Percentiles rank a stretch among this genome's conserved stretches.
Conservation (phyloP, 1,140 invertebrate species). For the Danaus melanippus region DNA sequence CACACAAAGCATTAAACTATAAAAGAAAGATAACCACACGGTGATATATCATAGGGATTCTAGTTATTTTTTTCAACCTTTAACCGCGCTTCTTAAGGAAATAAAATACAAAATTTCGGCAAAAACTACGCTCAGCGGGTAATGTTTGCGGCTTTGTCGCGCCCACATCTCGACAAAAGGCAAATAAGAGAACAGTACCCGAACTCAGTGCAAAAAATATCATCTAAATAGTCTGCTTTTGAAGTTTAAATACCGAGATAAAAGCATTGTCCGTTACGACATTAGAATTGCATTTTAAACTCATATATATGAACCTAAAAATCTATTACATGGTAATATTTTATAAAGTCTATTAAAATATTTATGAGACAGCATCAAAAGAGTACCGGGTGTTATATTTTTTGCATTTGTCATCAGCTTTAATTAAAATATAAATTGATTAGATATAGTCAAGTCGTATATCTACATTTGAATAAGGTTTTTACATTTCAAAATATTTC, state of each 20-base stretch:
- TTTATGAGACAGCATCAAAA: too few relatives aligned
- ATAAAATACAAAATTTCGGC: constrained; percentile 65
- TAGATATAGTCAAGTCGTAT: too few relatives aligned
- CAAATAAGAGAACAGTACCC: constrained; percentile 68
- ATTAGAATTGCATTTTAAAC: constrained; percentile 61
- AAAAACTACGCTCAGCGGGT: constrained; percentile 65
- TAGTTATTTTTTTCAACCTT: constrained; percentile 47
- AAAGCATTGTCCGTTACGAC: constrained; percentile 61
- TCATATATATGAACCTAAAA: constrained; percentile 12
- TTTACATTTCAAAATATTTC: too few relatives aligned
- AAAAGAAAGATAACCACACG: constrained; percentile 40
- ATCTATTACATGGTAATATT: constrained; percentile 2
- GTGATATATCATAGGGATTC: constrained; percentile 64
- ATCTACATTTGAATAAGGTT: too few relatives aligned
- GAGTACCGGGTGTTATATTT: too few relatives aligned
- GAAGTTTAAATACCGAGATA: constrained; percentile 67
- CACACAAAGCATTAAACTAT: constrained; percentile 34
- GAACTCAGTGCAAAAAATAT: constrained; percentile 49
- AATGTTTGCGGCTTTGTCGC: constrained; percentile 68
- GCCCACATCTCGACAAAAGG: constrained; percentile 66
- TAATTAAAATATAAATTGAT: too few relatives aligned
- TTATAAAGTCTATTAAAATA: constrained; percentile 1
- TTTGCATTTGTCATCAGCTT: too few relatives aligned
- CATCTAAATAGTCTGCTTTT: constrained; percentile 66
- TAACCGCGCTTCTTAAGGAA: constrained; percentile 44